These are phyloP conservation scores for Spilosoma lubricipeda DNA, from an alignment of 2,888 invertebrate genomes.

Conservation along the genomic window DNA sequence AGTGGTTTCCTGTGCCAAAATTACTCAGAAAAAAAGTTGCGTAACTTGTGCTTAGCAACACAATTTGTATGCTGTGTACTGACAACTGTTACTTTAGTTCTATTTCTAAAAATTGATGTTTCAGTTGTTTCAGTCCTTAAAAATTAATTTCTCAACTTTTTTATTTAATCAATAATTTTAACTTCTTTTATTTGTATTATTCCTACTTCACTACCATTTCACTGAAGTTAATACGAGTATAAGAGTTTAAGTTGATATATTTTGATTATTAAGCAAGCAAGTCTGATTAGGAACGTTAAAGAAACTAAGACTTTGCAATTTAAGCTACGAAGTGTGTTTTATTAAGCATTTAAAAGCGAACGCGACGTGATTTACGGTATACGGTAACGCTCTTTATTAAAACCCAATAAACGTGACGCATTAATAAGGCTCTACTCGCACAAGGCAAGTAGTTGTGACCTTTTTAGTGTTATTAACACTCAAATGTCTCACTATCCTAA, in stretches of 20 bases:
- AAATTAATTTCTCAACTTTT: too few relatives aligned
- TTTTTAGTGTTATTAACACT: slow-evolving; percentile 45
- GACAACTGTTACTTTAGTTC: background rate
- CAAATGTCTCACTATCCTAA: slow-evolving; percentile 59
- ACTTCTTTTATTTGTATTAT: too few relatives aligned
- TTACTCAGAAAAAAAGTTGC: too few relatives aligned
- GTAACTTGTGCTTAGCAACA: too few relatives aligned
- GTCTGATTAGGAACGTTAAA: background rate
- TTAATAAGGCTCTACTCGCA: slow-evolving; percentile 21
- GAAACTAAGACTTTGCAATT: background rate
- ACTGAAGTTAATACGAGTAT: background rate
- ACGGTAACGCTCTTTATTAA: slow-evolving; percentile 30
- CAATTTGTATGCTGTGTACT: background rate
- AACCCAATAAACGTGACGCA: slow-evolving; percentile 31
- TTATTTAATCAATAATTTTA: too few relatives aligned
- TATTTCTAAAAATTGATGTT: background rate
- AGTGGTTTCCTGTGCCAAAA: too few relatives aligned
- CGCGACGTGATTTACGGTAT: slow-evolving; percentile 26
- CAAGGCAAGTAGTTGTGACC: slow-evolving; percentile 18
- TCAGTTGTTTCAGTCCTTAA: background rate
- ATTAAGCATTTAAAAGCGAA: slow-evolving; percentile 15
- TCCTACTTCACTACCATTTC: background rate
- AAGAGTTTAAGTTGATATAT: background rate
- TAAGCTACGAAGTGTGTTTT: slow-evolving; percentile 18
- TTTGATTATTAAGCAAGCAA: background rate